Base-by-base conservation (phyloP, 2,888 invertebrate species). In the Cremastinae sp. region DNA sequence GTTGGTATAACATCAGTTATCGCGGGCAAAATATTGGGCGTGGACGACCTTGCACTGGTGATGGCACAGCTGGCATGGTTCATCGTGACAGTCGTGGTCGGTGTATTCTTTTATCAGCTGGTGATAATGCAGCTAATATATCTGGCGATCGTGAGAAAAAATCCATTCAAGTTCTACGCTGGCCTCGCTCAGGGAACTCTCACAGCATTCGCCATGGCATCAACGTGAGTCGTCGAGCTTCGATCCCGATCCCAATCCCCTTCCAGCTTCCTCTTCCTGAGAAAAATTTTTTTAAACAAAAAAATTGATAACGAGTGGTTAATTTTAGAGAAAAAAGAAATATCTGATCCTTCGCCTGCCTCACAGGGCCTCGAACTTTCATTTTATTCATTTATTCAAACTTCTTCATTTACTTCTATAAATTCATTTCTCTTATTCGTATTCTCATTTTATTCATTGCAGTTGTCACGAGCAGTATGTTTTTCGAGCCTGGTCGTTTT, bases 141-240 rank as follows among this genome's bases (percentile, higher is more conserved):
- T 90, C 94, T 96, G 90, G 85, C 94, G 74, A 92, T 97, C 87
- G 91, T 96, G 70, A 92, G 94, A 83, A 94, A 94, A 90, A 97
- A 97, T 90, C 97, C 97, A 4, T 96, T 94, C 91, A 94, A 94
- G 88, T 97, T 96, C 91, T 96, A 97, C 90, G 93, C 93, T 90
- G 94, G 95, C 72, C 92, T 96, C 79, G 93, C 95, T 58, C 95
- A 96, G 86, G 95, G 96, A 61, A 94, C 95, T 90, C 92, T 97
- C 75, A 97, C 96, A 62, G 97, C 96, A 51, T 95, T 96, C 88
- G 96, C 96, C 81, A 97, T 96, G 82, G 96, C 97, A 83, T 97
- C 97, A 85, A 96, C 97, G 96, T 96, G 92, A 94, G 95, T 92
- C 84, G 84, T 85, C 85, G 85, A 87, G 82, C 87, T 86, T 86